Evolutionary conservation across 2,888 invertebrate genomes (phyloP).

Genomic region (Dasysyrphus tricinctus): DNA sequence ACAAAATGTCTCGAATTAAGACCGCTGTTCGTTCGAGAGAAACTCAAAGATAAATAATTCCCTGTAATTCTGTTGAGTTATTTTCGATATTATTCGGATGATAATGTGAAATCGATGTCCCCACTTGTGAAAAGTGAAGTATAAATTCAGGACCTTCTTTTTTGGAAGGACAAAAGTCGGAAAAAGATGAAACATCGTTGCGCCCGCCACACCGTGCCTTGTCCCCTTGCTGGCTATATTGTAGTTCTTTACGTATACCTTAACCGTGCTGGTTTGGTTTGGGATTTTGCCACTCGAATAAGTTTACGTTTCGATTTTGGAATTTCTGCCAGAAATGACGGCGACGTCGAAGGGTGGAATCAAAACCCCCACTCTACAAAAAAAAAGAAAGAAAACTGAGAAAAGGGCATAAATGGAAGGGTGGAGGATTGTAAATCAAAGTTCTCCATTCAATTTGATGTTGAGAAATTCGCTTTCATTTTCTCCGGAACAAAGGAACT

Average conservation of each 20-base stretch:
- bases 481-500: slow-evolving; percentile 68
- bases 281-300: slow-evolving; percentile 64
- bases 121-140: slow-evolving; percentile 68
- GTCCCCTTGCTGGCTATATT: background rate
- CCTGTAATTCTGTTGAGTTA: slow-evolving; percentile 72
- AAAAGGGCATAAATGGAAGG: slow-evolving; percentile 36
- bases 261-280: slow-evolving; percentile 48
- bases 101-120: slow-evolving; percentile 75
- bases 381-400: slow-evolving; percentile 2
- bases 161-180: background rate
- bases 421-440: slow-evolving; percentile 72
- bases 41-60: slow-evolving; percentile 73
- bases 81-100: slow-evolving; percentile 71
- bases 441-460: slow-evolving; percentile 73
- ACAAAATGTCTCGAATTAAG: slow-evolving; percentile 71
- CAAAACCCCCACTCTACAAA: background rate
- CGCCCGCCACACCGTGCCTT: background rate
- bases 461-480: slow-evolving; percentile 75
- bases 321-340: slow-evolving; percentile 27
- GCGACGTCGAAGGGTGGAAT: slow-evolving; percentile 38
- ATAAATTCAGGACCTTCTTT: slow-evolving; percentile 44
- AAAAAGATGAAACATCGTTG: background rate
- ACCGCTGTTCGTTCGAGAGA: slow-evolving; percentile 58
- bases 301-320: slow-evolving; percentile 65
- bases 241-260: background rate